A percentile compares a stretch with the other conserved stretches of the same genome.
Conservation (phyloP, 2,888 invertebrate species). For the Tipula unca region DNA sequence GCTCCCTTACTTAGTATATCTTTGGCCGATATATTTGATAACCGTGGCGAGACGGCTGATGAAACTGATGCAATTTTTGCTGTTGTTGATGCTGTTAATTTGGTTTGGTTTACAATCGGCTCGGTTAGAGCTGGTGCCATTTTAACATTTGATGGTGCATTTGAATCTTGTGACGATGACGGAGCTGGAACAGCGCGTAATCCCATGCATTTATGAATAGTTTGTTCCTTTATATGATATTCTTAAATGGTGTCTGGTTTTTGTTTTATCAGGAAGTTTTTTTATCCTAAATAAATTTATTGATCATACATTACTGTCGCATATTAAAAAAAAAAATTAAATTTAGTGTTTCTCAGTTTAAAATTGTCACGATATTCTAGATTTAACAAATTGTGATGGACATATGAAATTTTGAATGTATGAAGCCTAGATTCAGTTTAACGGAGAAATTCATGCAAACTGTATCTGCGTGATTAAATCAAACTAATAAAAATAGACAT, state of each 20-base stretch:
- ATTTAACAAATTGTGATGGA: too few relatives aligned
- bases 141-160: constrained; percentile 52
- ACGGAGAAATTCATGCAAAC: too few relatives aligned
- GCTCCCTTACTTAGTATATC: constrained; percentile 24
- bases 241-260: neutral
- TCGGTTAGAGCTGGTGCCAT: constrained; percentile 94
- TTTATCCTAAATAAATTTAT: neutral
- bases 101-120: constrained; percentile 45
- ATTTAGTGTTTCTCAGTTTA: neutral
- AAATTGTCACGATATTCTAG: neutral
- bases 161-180: constrained; percentile 44
- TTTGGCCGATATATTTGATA: constrained; percentile 21
- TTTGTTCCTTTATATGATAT: neutral
- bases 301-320: neutral
- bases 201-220: neutral
- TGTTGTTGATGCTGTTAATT: constrained; percentile 39
- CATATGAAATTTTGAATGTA: too few relatives aligned
- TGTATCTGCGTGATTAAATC: too few relatives aligned
- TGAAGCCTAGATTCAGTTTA: too few relatives aligned
- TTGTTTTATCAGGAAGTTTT: neutral
- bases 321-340: neutral
- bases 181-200: neutral
- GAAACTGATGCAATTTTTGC: constrained; percentile 37
- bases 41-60: constrained; percentile 40
- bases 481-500: too few relatives aligned